phyloP scores from a whole-genome alignment of 1,140 invertebrate species.

The Sarcophaga bullata region DNA sequence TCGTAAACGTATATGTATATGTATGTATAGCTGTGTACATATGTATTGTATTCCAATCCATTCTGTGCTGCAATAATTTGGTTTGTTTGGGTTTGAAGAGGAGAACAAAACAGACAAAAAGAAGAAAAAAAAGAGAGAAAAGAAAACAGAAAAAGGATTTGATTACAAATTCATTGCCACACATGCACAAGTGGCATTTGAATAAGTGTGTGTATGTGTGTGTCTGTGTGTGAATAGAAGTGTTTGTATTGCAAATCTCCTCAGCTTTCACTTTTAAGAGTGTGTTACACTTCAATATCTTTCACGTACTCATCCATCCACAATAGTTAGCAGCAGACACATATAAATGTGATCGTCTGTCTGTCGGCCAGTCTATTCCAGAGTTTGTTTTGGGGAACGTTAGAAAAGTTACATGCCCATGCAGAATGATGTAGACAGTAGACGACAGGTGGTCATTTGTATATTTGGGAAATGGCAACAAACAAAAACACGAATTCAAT shows the following conservation, averaged over 20 bases:
- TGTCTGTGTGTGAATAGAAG: neutral
- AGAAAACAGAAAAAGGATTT: neutral
- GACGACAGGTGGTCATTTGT: slow-evolving; percentile 36
- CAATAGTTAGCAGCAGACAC: neutral
- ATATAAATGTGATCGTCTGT: neutral
- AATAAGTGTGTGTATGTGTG: neutral
- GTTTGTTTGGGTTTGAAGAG: neutral
- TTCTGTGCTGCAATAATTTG: neutral
- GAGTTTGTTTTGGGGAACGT: neutral
- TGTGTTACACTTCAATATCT: slow-evolving; percentile 20
- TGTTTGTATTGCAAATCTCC: slow-evolving; percentile 1
- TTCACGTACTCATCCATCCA: neutral
- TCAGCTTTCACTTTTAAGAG: slow-evolving; percentile 37
- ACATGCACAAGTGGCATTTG: neutral
- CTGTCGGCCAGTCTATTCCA: neutral
- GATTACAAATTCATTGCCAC: slow-evolving; percentile 37
- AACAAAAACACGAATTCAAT: slow-evolving; percentile 10
- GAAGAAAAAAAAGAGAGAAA: neutral
- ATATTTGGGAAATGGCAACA: slow-evolving; percentile 17
- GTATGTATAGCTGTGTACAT: neutral
- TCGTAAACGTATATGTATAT: neutral
- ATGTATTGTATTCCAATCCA: slow-evolving; percentile 1
- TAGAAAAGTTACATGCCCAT: neutral
- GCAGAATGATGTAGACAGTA: neutral
- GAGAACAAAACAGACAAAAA: neutral